Percentiles rank a stretch among this genome's conserved stretches.
Conservation (phyloP, 2,888 invertebrate species). For the Cremastinae sp. region DNA sequence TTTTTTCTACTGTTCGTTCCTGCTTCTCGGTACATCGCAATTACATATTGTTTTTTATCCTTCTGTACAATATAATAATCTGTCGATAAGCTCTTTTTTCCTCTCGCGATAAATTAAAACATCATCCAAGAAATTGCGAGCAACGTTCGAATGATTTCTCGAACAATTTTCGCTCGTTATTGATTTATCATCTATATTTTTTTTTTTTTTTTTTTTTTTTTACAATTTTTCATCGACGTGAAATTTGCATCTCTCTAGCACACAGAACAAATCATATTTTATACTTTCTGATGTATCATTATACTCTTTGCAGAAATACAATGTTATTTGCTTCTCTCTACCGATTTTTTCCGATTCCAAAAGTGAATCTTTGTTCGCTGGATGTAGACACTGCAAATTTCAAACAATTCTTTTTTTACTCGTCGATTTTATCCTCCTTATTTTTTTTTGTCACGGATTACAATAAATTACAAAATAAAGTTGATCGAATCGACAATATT, state of each 20-base stretch:
- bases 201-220: constrained; percentile 19
- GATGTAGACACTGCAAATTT: not conserved
- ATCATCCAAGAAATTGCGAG: constrained; percentile 18
- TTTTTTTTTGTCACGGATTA: constrained; percentile 35
- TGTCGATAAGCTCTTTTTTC: constrained; percentile 46
- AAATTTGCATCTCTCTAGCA: not conserved
- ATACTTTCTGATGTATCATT: no score
- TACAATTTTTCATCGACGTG: constrained; percentile 7
- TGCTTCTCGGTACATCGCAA: constrained; percentile 33
- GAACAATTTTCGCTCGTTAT: constrained; percentile 24
- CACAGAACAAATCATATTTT: not conserved
- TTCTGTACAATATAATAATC: constrained; percentile 43
- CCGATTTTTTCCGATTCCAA: no score
- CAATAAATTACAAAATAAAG: constrained; percentile 50
- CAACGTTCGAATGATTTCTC: constrained; percentile 13
- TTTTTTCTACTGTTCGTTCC: no score
- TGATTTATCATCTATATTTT: constrained; percentile 30
- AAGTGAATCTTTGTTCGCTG: no score
- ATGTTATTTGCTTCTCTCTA: no score
- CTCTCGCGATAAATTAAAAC: constrained; percentile 38
- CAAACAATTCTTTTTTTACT: not conserved
- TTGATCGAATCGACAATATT: constrained; percentile 55
- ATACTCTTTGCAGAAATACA: no score
- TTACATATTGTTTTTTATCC: constrained; percentile 5
- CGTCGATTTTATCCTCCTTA: not conserved